Base-by-base conservation (phyloP, 2,797 vertebrate species). In the Poeciliopsis gracilis region DNA sequence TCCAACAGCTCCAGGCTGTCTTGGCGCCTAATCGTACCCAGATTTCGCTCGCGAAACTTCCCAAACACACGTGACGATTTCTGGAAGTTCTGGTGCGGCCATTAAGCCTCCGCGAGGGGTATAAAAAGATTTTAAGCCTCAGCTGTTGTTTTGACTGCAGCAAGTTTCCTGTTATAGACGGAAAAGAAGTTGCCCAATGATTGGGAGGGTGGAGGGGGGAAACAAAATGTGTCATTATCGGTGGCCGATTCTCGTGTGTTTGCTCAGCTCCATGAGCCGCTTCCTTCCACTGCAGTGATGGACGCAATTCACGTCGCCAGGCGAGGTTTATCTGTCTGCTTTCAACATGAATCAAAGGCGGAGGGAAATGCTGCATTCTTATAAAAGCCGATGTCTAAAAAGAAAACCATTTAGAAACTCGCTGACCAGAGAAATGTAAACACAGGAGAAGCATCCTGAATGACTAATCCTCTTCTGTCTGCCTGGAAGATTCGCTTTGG, bases 21-120 rank as follows among this genome's bases (percentile, higher is more conserved):
- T 86, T 43, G 8, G 2, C 67, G 45, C 75, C 66, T 83, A 57
- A 81, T 81, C 51, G 46, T 28, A 38, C 47, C 77, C 84, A 36
- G 61, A 87, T 88, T 80, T 89, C 88, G 86, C n/a, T 86, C 84
- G 73, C 81, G 43, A 82, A 63, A 49, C 67, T 81, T 20, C 28
- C 36, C 73, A 8, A 53, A 71, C 59, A n/a, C 53, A 69, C 36
- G 76, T 75, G 43, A 73, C 83, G 73, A 51, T 51, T 51, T 51
- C 70, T 72, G 67, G 28, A 81, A 69, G 71, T 38, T 84, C 73
- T 86, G 73, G 20, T 73, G 36, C 7, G 75, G 70, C 45, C 46
- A 53, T 71, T 81, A 75, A 63, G 73, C 55, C 51, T 53, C 73
- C 74, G 61, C 77, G 77, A 84, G 69, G 20, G 55, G 77, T 51